Conservation (phyloP, 2,888 invertebrate genomes). For the Cistogaster globosa region DNA sequence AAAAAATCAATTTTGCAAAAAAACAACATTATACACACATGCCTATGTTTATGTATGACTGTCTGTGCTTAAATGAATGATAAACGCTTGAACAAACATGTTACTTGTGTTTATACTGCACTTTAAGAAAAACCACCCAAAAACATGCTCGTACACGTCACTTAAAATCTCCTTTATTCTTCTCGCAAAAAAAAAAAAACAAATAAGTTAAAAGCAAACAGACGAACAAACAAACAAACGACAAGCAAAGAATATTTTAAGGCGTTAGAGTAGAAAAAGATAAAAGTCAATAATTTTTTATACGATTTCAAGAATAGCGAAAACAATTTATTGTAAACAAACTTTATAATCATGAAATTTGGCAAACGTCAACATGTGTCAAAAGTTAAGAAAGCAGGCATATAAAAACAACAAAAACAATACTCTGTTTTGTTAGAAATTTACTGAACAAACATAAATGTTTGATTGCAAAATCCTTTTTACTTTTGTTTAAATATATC, state of each 20-base stretch:
- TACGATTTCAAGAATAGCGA: not conserved
- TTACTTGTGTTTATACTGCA: constrained; percentile 52
- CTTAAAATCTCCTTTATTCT: constrained; percentile 33
- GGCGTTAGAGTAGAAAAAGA: constrained; percentile 48
- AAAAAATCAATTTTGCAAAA: too few relatives aligned
- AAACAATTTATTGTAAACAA: not conserved
- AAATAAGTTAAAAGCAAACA: not conserved
- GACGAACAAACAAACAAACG: constrained; percentile 11
- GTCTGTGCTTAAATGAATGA: not conserved
- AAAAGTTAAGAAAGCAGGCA: not conserved
- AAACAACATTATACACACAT: not conserved
- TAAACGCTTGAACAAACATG: constrained; percentile 11
- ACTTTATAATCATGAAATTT: not conserved
- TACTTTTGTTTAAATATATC: too few relatives aligned
- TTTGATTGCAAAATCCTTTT: too few relatives aligned
- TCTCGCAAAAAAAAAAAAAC: constrained; percentile 44
- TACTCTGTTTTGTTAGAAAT: too few relatives aligned
- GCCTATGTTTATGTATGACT: not conserved
- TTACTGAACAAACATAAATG: too few relatives aligned
- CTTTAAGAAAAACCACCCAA: constrained; percentile 52
- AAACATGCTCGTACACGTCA: constrained; percentile 37
- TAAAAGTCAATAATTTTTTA: not conserved
- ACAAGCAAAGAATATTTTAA: constrained; percentile 44
- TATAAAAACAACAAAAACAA: too few relatives aligned
- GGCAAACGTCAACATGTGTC: not conserved